Percentiles rank a stretch among this genome's conserved stretches.
phyloP scores from a whole-genome alignment of 1,140 invertebrate species.

The Lasioglossum baleicum region DNA sequence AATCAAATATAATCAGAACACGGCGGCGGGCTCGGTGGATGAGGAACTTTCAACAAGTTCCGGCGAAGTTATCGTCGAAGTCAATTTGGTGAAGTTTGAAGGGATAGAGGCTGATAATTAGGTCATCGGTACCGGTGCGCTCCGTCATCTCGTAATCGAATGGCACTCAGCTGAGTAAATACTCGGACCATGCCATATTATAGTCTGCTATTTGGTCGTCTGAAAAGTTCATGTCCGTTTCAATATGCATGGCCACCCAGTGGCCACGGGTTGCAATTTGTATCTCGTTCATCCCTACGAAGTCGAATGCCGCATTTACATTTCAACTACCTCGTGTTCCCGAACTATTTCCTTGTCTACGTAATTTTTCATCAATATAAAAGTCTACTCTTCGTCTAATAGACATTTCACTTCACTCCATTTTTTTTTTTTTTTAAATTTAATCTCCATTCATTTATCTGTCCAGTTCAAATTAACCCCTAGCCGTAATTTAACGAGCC shows the following conservation, averaged over 20 bases:
- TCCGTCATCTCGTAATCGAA: constrained; percentile 41
- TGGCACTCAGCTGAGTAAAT: constrained; percentile 44
- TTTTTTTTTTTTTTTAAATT: too few species aligned
- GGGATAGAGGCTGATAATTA: constrained; percentile 70
- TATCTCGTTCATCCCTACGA: not conserved
- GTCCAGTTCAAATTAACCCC: too few species aligned
- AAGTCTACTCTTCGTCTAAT: too few species aligned
- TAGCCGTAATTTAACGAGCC: too few species aligned
- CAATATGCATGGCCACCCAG: too few species aligned
- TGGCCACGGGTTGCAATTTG: too few species aligned
- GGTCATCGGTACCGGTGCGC: constrained; percentile 44
- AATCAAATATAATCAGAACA: constrained; percentile 55
- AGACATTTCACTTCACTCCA: too few species aligned
- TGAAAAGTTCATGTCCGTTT: not conserved
- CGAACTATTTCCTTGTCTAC: too few species aligned
- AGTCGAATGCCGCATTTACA: not conserved
- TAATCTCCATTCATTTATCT: too few species aligned
- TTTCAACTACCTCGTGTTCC: too few species aligned
- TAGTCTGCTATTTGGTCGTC: not conserved
- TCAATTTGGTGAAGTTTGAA: constrained; percentile 68
- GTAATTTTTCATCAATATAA: too few species aligned
- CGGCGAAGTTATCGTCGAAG: constrained; percentile 71
- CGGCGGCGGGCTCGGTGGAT: constrained; percentile 6
- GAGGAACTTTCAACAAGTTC: constrained; percentile 66
- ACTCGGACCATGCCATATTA: constrained; percentile 14